phyloP scores from a whole-genome alignment of 2,113 vertebrate genomes.

The Petroica traversi region DNA sequence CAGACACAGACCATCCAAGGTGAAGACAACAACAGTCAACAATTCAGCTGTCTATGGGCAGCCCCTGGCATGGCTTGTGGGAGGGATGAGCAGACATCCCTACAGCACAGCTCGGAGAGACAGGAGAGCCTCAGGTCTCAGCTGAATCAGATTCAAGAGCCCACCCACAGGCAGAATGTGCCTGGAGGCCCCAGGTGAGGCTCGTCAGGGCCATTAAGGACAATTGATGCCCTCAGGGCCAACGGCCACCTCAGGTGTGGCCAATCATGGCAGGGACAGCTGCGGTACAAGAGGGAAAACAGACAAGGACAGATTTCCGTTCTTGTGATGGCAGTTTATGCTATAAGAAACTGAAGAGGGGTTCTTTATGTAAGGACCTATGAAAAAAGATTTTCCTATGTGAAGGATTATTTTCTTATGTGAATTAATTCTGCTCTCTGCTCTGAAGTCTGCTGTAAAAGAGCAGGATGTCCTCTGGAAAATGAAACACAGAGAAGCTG shows the following conservation, averaged over 20 bases:
- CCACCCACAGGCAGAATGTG: accelerated
- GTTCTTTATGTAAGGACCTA: background rate
- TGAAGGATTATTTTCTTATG: background rate
- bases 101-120: accelerated
- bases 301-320: background rate
- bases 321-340: background rate
- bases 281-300: background rate
- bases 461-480: background rate
- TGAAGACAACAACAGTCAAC: background rate
- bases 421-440: background rate
- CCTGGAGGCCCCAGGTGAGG: background rate
- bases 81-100: accelerated
- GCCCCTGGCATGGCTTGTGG: accelerated
- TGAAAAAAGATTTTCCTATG: background rate
- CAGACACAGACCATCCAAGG: background rate
- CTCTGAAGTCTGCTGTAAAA: background rate
- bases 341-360: background rate
- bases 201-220: background rate
- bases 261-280: background rate
- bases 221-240: background rate
- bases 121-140: accelerated
- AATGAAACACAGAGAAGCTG: background rate
- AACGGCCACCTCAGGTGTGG: background rate
- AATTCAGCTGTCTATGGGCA: background rate
- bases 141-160: background rate